A percentile compares a stretch with the other conserved stretches of the same genome.
Evolutionary conservation across 2,797 vertebrate species (phyloP).

Genomic region (Hyperoplus lanceolatus): DNA sequence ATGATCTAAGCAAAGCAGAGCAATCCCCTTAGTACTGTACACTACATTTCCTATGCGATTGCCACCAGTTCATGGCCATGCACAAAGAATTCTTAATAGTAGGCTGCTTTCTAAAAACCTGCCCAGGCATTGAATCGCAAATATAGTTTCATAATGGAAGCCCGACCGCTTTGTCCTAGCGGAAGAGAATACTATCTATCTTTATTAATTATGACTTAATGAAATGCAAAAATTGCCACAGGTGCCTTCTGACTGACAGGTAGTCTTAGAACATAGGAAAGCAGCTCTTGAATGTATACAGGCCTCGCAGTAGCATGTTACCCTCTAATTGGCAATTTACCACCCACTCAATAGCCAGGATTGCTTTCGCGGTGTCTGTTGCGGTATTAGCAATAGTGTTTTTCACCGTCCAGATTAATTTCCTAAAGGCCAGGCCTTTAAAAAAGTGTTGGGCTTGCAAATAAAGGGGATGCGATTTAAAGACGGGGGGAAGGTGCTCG

Average conservation of each 20-base stretch:
- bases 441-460: constrained; percentile 70
- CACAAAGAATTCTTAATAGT: constrained; percentile 60
- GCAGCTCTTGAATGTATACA: constrained; percentile 61
- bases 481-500: constrained; percentile 49
- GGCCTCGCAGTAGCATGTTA: constrained; percentile 64
- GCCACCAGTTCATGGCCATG: constrained; percentile 39
- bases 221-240: constrained; percentile 77
- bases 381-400: constrained; percentile 61
- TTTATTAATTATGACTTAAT: constrained; percentile 83
- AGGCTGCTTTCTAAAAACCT: constrained; percentile 48
- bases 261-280: constrained; percentile 64
- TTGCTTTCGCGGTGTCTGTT: constrained; percentile 59
- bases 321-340: constrained; percentile 83
- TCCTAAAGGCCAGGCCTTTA: constrained; percentile 69
- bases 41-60: too few species aligned
- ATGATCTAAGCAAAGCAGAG: neutral
- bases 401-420: constrained; percentile 75
- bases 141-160: constrained; percentile 57
- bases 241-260: constrained; percentile 79
- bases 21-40: neutral
- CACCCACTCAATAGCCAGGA: constrained; percentile 64
- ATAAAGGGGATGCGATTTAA: constrained; percentile 74
- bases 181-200: constrained; percentile 65
- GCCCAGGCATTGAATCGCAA: constrained; percentile 51
- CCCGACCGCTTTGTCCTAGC: constrained; percentile 35